These are phyloP conservation scores for Drusus annulatus DNA, from an alignment of 1,140 invertebrate species.

Conservation along the genomic window DNA sequence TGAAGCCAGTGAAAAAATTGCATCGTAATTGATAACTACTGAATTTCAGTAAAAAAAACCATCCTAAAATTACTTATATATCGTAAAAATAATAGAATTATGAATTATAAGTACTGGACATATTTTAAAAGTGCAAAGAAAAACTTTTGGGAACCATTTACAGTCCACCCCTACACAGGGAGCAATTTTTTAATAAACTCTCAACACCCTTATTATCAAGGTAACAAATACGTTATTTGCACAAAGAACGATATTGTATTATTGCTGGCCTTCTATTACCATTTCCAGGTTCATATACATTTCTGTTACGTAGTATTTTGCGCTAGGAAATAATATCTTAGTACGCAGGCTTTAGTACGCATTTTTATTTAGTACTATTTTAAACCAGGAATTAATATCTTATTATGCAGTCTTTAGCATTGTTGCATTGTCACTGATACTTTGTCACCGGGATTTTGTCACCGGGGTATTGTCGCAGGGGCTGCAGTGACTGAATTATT, in stretches of 20 bases:
- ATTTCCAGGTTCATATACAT: too few relatives aligned
- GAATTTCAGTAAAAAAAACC: too few relatives aligned
- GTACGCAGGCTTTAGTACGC: background rate
- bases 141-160: constrained; percentile 6
- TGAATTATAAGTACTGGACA: too few relatives aligned
- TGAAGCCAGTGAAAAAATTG: too few relatives aligned
- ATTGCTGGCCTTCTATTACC: background rate
- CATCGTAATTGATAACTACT: too few relatives aligned
- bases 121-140: too few relatives aligned
- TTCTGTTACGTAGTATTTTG: background rate
- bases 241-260: constrained; percentile 31
- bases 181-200: constrained; percentile 34
- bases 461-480: constrained; percentile 21
- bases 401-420: constrained; percentile 42
- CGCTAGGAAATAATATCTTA: too few relatives aligned
- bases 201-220: constrained; percentile 46
- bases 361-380: background rate
- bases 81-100: too few relatives aligned
- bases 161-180: background rate
- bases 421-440: constrained; percentile 19
- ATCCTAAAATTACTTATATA: too few relatives aligned
- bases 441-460: background rate
- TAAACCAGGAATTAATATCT: constrained; percentile 30
- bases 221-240: constrained; percentile 36
- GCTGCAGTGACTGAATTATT: background rate